These are phyloP conservation scores for Lydus trimaculatus DNA, from an alignment of 2,888 invertebrate species.

Conservation along the genomic window DNA sequence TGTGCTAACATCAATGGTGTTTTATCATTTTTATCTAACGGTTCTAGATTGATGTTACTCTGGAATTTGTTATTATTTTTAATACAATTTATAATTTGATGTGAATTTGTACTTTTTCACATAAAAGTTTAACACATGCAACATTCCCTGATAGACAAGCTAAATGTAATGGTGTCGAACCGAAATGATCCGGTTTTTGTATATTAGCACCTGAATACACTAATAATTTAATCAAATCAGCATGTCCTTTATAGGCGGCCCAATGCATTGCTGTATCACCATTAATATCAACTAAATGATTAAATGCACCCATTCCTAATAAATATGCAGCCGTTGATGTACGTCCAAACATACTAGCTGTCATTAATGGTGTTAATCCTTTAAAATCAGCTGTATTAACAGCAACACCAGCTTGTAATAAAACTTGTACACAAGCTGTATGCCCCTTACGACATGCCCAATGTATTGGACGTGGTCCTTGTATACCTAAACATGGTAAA, in stretches of 20 bases:
- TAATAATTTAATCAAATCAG: conserved; percentile 84
- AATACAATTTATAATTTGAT: no score
- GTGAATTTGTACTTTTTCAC: conserved; percentile 90
- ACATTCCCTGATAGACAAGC: conserved; percentile 90
- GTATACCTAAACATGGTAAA: conserved; percentile 84
- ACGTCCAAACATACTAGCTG: conserved; percentile 92
- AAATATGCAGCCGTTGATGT: conserved; percentile 90
- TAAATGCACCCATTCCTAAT: conserved; percentile 87
- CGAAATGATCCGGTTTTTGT: conserved; percentile 90
- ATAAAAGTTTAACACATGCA: conserved; percentile 84
- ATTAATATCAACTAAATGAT: conserved; percentile 87
- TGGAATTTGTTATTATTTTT: conserved; percentile 51
- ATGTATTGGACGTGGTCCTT: conserved; percentile 90
- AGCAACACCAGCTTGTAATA: conserved; percentile 81
- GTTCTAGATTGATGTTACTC: conserved; percentile 87
- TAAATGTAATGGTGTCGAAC: conserved; percentile 89
- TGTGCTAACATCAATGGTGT: conserved; percentile 90
- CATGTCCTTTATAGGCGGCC: conserved; percentile 93
- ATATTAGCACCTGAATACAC: conserved; percentile 92
- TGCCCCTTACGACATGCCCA: conserved; percentile 95
- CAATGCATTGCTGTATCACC: conserved; percentile 94
- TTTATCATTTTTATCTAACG: conserved; percentile 90
- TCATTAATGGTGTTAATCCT: conserved; percentile 88
- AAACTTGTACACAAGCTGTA: conserved; percentile 81
- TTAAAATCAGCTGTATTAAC: conserved; percentile 92